Evolutionary conservation across 1,140 invertebrate species (phyloP).

Genomic region (Helicoverpa zea): DNA sequence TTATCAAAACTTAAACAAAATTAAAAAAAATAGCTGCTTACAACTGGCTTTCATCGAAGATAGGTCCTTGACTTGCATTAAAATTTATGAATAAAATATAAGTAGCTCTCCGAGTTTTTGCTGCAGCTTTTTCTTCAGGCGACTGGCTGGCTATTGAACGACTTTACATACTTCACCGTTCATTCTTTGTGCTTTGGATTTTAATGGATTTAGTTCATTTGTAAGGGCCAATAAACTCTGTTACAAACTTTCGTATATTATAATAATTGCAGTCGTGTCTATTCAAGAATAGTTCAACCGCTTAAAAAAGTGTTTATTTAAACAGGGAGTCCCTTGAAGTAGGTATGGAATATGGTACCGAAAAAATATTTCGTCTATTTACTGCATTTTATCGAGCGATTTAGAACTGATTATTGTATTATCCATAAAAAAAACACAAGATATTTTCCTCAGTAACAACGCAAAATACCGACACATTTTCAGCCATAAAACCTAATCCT

Average conservation of each 20-base stretch:
- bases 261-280: background rate
- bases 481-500: no score
- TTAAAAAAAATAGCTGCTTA: background rate
- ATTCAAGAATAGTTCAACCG: no score
- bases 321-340: no score
- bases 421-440: no score
- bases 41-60: background rate
- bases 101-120: background rate
- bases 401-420: no score
- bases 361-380: no score
- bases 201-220: background rate
- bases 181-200: background rate
- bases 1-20: background rate
- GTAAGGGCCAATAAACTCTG: no score
- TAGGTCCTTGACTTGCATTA: background rate
- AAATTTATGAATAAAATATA: conserved; percentile 15
- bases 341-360: no score
- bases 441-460: no score
- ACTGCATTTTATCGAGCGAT: no score
- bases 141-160: background rate
- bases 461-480: no score
- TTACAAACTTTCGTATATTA: background rate
- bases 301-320: no score
- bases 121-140: background rate
- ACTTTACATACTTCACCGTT: background rate